These are phyloP conservation scores for Mobula birostris DNA, from an alignment of 2,113 vertebrate genomes.

Conservation along the genomic window DNA sequence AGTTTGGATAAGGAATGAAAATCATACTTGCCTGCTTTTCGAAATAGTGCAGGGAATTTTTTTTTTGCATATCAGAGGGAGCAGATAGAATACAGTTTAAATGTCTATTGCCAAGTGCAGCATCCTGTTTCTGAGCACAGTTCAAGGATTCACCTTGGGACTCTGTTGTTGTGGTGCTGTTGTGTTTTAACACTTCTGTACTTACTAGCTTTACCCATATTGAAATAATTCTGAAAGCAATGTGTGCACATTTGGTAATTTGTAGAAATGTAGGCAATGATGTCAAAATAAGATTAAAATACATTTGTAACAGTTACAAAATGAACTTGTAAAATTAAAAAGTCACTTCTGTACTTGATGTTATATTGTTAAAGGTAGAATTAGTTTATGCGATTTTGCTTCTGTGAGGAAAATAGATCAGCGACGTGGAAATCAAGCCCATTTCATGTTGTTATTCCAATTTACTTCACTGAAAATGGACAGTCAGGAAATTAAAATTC, in stretches of 20 bases:
- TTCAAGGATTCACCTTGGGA: no score
- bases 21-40: no score
- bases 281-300: background rate
- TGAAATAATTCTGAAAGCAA: background rate
- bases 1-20: no score
- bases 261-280: background rate
- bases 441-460: background rate
- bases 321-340: background rate
- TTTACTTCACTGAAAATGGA: background rate
- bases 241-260: background rate
- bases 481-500: background rate
- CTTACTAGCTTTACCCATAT: background rate
- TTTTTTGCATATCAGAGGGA: no score
- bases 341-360: background rate
- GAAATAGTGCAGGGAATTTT: no score
- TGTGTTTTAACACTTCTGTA: background rate
- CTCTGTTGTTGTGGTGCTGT: no score
- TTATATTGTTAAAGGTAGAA: background rate
- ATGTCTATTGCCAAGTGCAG: no score
- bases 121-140: no score
- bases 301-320: background rate
- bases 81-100: no score
- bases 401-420: background rate
- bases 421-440: background rate
- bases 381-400: background rate